Base-by-base conservation (phyloP, 2,888 invertebrate species). In the Drosophila ezoana region DNA sequence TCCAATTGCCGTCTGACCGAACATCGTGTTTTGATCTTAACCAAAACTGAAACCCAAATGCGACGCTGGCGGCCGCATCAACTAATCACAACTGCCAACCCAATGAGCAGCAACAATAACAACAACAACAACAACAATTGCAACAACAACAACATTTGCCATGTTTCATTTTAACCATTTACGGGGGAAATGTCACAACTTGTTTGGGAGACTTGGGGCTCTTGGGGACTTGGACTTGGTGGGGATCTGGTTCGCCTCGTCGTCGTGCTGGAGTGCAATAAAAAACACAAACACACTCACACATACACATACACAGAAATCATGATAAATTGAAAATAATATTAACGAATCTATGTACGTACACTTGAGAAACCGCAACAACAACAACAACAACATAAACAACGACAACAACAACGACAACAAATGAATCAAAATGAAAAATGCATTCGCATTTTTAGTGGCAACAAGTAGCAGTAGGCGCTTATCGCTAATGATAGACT, bases 101-200 rank as follows among this genome's bases (percentile, higher is more conserved):
- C 64, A 79, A 80, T 64, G 48, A 66, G 32, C 67, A 58, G 5
- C 63, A 56, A 4, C 47, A 52, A 8, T 47, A 52, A n/a, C 61
- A 75, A 13, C 44, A 54, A 59, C 51, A 57, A 47, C 41, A 56
- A 51, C 43, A 56, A 33, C 49, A 52, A 54, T 35, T 41, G 38
- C 40, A 73, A 45, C 47, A 60, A 59, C 48, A 35, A 51, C 77
- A 67, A 68, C 68, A 66, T 65, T 76, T 72, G 74, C 62, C 72
- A 75, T 77, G 86, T 87, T 79, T 76, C 52, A 71, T 73, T 87
- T 81, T 89, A 70, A 58, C 84, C 89, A 85, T 85, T 85, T 85
- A 89, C 60, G 87, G 84, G 84, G 87, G 84, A 85, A 87, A 87
- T 87, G 89, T 85, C 89, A 83, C 77, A 87, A 82, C 83, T 69